Percentiles rank a stretch among this genome's conserved stretches.
phyloP scores from a whole-genome alignment of 2,113 vertebrate species.

The Mohoua ochrocephala region DNA sequence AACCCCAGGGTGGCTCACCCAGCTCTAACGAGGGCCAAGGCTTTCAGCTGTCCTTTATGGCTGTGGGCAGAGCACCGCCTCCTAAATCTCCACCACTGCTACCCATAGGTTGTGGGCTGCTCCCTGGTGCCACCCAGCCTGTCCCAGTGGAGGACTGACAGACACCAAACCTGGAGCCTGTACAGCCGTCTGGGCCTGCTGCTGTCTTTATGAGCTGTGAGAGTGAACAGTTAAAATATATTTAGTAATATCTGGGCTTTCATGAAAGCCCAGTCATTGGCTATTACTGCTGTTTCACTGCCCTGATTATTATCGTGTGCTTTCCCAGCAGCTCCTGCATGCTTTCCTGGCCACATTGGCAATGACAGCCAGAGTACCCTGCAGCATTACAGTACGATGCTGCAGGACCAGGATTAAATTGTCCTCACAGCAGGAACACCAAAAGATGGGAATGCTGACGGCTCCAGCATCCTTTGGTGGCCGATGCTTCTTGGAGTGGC shows the following conservation, averaged over 20 bases:
- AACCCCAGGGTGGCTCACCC: not conserved
- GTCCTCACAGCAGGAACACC: not conserved
- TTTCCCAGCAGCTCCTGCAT: not conserved
- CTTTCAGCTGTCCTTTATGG: not conserved
- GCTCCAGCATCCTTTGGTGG: not conserved
- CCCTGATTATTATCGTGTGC: not conserved
- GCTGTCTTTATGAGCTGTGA: not conserved
- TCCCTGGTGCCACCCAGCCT: not conserved
- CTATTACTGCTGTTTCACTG: not conserved
- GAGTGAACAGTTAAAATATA: not conserved
- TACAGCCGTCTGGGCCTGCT: not conserved
- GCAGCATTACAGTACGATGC: not conserved
- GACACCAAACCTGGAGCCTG: not conserved
- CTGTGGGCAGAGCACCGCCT: not conserved
- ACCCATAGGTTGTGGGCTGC: not conserved
- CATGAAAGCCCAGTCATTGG: not conserved
- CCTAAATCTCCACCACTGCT: not conserved
- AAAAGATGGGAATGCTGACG: not conserved
- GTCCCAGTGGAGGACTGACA: not conserved
- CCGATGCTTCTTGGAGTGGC: not conserved
- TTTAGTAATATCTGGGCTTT: not conserved
- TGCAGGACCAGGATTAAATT: not conserved
- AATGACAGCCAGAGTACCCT: not conserved
- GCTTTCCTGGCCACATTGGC: not conserved
- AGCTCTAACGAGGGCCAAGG: not conserved